Evolutionary conservation across 2,797 vertebrate species (phyloP).

Genomic region (Cyprinella venusta): DNA sequence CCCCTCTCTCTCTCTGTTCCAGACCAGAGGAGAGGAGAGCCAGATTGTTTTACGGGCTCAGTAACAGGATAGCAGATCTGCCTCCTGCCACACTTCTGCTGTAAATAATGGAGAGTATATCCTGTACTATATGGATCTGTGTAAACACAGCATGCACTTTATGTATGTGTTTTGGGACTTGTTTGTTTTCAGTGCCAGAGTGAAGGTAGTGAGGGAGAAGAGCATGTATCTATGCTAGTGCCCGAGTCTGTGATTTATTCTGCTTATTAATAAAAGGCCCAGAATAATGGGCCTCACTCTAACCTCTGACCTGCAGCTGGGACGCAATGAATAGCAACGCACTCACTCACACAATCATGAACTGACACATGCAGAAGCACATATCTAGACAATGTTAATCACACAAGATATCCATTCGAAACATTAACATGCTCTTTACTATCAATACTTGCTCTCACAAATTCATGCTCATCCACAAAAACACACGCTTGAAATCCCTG

Average conservation of each 20-base stretch:
- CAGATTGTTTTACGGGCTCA: constrained; percentile 72
- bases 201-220: constrained; percentile 53
- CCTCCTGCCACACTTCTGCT: constrained; percentile 75
- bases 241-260: constrained; percentile 49
- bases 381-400: background rate
- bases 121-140: constrained; percentile 61
- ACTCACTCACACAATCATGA: background rate
- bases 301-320: constrained; percentile 75
- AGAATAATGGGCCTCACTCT: constrained; percentile 68
- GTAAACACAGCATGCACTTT: constrained; percentile 28
- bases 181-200: constrained; percentile 33
- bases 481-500: background rate
- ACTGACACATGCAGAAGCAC: background rate
- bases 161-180: constrained; percentile 22
- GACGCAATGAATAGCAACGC: constrained; percentile 69
- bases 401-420: background rate
- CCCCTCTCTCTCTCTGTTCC: constrained; percentile 30
- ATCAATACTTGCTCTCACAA: background rate
- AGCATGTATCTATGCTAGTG: constrained; percentile 6
- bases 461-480: constrained; percentile 14
- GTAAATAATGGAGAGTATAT: constrained; percentile 79
- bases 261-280: constrained; percentile 69
- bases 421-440: background rate
- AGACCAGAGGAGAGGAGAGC: constrained; percentile 42
- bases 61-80: constrained; percentile 78